These are phyloP conservation scores for Xestia c-nigrum DNA, from an alignment of 2,888 invertebrate species.

Conservation along the genomic window DNA sequence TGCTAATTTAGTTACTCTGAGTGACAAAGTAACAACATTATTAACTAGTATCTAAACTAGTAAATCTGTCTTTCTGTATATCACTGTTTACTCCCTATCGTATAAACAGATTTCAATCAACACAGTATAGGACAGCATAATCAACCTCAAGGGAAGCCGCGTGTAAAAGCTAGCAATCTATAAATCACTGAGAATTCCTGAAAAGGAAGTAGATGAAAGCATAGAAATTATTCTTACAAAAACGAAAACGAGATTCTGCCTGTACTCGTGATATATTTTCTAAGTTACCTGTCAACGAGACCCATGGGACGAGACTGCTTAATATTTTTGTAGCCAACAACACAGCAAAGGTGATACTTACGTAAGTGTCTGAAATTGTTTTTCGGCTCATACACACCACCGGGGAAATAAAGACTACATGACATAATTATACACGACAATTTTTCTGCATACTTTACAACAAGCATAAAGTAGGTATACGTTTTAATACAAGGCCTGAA, in stretches of 20 bases:
- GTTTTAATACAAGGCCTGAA: constrained; percentile 33
- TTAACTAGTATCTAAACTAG: too few relatives aligned
- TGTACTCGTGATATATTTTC: constrained; percentile 3
- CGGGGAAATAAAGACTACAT: constrained; percentile 56
- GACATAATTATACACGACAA: constrained; percentile 41
- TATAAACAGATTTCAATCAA: neutral
- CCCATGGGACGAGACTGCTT: constrained; percentile 35
- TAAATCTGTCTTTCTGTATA: neutral
- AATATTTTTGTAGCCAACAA: constrained; percentile 35
- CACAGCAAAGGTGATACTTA: constrained; percentile 37
- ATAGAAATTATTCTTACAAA: neutral
- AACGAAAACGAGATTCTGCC: neutral
- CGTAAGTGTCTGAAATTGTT: constrained; percentile 52
- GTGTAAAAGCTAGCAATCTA: neutral
- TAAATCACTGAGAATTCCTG: neutral
- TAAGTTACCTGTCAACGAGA: constrained; percentile 15
- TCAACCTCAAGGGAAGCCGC: neutral
- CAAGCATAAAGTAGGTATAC: constrained; percentile 30
- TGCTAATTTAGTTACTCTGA: neutral
- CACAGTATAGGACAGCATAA: neutral
- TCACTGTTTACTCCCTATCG: neutral
- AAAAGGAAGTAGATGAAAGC: neutral
- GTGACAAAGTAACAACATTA: too few relatives aligned
- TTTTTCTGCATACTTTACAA: constrained; percentile 34
- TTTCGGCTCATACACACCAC: constrained; percentile 36